Evolutionary conservation across 2,888 invertebrate species (phyloP).

Genomic region (Phasia obesa): DNA sequence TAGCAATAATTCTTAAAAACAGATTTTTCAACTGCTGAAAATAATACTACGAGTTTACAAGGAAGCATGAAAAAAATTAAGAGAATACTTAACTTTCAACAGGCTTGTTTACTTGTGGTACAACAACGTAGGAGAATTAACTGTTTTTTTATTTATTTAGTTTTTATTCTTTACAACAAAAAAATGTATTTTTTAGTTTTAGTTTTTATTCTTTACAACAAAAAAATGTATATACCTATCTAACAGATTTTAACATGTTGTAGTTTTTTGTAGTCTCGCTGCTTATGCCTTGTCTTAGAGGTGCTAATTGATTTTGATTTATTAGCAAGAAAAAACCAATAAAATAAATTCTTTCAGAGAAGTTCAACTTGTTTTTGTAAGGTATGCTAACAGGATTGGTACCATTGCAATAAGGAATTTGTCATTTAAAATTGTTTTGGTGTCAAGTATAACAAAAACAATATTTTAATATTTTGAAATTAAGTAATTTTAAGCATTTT

Average conservation of each 20-base stretch:
- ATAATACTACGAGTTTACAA: constrained; percentile 12
- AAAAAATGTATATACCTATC: constrained; percentile 16
- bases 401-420: too few relatives aligned
- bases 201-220: not conserved
- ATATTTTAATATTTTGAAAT: constrained; percentile 17
- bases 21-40: not conserved
- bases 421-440: not conserved
- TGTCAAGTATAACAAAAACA: not conserved
- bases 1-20: constrained; percentile 45
- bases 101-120: constrained; percentile 5
- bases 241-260: constrained; percentile 22
- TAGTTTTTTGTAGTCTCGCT: not conserved
- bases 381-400: not conserved
- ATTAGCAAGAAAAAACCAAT: not conserved
- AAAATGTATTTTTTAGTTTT: constrained; percentile 1
- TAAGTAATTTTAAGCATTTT: not conserved
- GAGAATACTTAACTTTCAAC: not conserved
- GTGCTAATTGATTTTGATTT: constrained; percentile 40
- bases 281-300: constrained; percentile 41
- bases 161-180: not conserved
- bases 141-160: constrained; percentile 3
- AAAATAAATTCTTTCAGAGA: constrained; percentile 24
- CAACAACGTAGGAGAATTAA: constrained; percentile 34
- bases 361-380: constrained; percentile 11
- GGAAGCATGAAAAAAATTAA: constrained; percentile 15